phyloP scores from a whole-genome alignment of 2,113 vertebrate species.

The Polyodon spathula region DNA sequence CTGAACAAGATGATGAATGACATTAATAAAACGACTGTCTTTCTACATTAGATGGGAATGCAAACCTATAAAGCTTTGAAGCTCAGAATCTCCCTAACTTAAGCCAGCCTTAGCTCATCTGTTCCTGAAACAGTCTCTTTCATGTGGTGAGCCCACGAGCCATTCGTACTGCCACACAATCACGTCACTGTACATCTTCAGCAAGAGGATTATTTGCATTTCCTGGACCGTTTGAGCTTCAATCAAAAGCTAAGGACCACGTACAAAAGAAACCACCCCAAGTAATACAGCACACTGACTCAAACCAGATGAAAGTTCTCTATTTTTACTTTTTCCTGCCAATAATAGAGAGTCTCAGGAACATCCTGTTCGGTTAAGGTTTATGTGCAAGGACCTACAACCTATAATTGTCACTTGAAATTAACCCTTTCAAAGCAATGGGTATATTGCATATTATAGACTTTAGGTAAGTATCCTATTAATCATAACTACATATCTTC shows the following conservation, averaged over 20 bases:
- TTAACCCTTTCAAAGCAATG: neutral
- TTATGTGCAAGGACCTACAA: conserved; percentile 43
- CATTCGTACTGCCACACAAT: conserved; percentile 69
- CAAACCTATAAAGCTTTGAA: conserved; percentile 79
- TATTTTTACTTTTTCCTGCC: conserved; percentile 71
- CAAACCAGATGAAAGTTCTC: conserved; percentile 85
- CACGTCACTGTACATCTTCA: conserved; percentile 81
- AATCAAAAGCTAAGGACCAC: conserved; percentile 69
- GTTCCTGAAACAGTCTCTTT: conserved; percentile 71
- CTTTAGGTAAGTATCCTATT: no score
- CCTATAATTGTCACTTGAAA: conserved; percentile 17
- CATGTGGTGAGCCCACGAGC: conserved; percentile 86
- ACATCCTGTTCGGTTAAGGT: conserved; percentile 73
- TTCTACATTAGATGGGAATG: conserved; percentile 65
- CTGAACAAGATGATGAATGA: conserved; percentile 29
- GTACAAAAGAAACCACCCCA: conserved; percentile 68
- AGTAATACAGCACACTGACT: conserved; percentile 77
- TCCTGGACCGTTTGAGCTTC: conserved; percentile 84
- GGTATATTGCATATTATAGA: no score
- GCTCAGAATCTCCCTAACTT: conserved; percentile 76
- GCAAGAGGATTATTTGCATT: conserved; percentile 85
- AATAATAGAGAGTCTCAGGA: conserved; percentile 61
- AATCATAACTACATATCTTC: no score
- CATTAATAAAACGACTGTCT: conserved; percentile 59
- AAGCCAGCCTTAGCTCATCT: conserved; percentile 85